These are phyloP conservation scores for Monochamus saltuarius DNA, from an alignment of 1,140 invertebrate species.

Conservation along the genomic window DNA sequence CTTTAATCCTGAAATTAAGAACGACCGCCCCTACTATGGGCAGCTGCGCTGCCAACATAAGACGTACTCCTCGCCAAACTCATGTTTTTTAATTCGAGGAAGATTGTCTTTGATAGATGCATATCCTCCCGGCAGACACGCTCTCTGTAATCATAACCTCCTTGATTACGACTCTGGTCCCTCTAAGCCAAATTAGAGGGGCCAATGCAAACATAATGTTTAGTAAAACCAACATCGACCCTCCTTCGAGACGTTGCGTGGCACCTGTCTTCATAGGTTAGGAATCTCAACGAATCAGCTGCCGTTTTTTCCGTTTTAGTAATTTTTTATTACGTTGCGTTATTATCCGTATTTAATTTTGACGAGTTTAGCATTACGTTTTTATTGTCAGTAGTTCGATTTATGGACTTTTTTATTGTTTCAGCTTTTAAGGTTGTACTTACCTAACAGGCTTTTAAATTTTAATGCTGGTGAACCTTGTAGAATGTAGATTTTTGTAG, in stretches of 20 bases:
- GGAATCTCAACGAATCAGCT: conserved; percentile 31
- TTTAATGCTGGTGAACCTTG: too few relatives aligned
- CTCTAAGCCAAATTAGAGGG: conserved; percentile 23
- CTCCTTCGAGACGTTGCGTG: neutral
- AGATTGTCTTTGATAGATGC: too few relatives aligned
- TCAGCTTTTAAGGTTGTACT: conserved; percentile 5
- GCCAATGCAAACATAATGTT: conserved; percentile 25
- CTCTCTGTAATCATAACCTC: conserved; percentile 28
- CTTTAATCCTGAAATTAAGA: too few relatives aligned
- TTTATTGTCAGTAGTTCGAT: conserved; percentile 4
- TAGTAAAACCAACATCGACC: conserved; percentile 13
- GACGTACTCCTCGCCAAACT: too few relatives aligned
- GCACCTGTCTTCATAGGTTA: conserved; percentile 30
- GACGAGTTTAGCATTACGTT: conserved; percentile 1
- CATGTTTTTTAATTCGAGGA: too few relatives aligned
- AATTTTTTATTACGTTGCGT: too few relatives aligned
- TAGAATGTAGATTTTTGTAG: too few relatives aligned
- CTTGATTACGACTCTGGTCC: conserved; percentile 27
- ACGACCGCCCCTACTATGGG: too few relatives aligned
- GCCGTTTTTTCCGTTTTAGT: conserved; percentile 12
- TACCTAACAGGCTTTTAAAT: too few relatives aligned
- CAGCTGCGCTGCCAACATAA: too few relatives aligned
- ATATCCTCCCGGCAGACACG: conserved; percentile 18
- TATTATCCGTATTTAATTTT: too few relatives aligned
- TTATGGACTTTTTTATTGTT: conserved; percentile 18